Percentiles rank a stretch among this genome's conserved stretches.
These are phyloP conservation scores for Calliphora vomitoria DNA, from an alignment of 2,888 invertebrate genomes.

Conservation along the genomic window DNA sequence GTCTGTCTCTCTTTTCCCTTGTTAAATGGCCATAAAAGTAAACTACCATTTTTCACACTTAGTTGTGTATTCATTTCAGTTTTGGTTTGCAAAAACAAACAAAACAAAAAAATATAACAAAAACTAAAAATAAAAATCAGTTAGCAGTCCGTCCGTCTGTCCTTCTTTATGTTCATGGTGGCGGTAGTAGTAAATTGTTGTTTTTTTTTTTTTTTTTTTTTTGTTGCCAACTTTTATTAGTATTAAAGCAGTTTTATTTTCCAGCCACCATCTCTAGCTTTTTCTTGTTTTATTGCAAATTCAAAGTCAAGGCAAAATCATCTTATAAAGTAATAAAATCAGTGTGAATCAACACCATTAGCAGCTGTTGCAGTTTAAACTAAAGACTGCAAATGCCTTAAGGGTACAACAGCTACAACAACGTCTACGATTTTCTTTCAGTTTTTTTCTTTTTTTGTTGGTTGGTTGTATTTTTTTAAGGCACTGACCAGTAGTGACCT, in stretches of 20 bases:
- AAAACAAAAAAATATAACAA: no score
- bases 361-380: conserved; percentile 69
- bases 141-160: conserved; percentile 40
- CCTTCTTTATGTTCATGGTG: conserved; percentile 51
- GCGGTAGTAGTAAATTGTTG: conserved; percentile 36
- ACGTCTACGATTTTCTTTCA: not conserved
- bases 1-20: conserved; percentile 13
- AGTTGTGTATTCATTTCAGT: conserved; percentile 31
- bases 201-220: not conserved
- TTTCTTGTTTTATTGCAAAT: conserved; percentile 48
- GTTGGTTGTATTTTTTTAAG: conserved; percentile 16
- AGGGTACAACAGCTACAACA: conserved; percentile 40
- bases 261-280: not conserved
- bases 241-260: conserved; percentile 11
- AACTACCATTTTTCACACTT: conserved; percentile 72
- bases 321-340: conserved; percentile 74
- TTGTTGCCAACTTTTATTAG: conserved; percentile 9
- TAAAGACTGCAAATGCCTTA: conserved; percentile 42
- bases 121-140: conserved; percentile 52
- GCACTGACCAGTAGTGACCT: conserved; percentile 75
- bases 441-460: conserved; percentile 1
- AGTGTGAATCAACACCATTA: conserved; percentile 67
- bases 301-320: conserved; percentile 76
- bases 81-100: conserved; percentile 18
- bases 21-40: conserved; percentile 67